A percentile compares a stretch with the other conserved stretches of the same genome.
phyloP scores from a whole-genome alignment of 2,888 invertebrate species.

The Gibbula magus region DNA sequence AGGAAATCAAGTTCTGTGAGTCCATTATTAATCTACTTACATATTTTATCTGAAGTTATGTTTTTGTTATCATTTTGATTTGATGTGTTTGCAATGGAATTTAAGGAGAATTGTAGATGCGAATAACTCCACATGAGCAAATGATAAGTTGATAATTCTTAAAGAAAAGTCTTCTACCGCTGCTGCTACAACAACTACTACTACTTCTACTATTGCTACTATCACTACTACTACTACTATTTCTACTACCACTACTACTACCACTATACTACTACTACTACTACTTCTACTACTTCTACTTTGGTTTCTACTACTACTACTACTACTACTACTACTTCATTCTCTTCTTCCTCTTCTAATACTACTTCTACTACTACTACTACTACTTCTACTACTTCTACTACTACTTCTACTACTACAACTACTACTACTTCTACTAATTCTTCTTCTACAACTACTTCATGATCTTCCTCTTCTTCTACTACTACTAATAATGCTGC shows the following conservation, averaged over 20 bases:
- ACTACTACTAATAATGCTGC: slow-evolving; percentile 24
- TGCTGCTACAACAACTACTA: no score
- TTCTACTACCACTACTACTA: slow-evolving; percentile 4
- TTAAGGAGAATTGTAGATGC: no score
- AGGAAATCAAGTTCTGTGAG: not conserved
- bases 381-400: slow-evolving; percentile 27
- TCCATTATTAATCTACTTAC: not conserved
- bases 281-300: not conserved
- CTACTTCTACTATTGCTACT: not conserved
- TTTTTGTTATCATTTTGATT: no score
- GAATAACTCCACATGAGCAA: no score
- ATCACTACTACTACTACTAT: not conserved
- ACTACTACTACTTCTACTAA: slow-evolving; percentile 23
- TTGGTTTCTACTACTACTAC: not conserved
- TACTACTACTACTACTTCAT: not conserved
- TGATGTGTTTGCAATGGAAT: no score
- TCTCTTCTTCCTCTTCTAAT: not conserved
- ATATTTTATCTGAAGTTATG: no score
- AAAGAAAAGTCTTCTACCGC: no score
- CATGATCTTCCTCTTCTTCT: not conserved
- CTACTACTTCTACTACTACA: slow-evolving; percentile 20
- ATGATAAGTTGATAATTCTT: no score
- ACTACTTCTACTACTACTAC: slow-evolving; percentile 17
- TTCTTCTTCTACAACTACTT: slow-evolving; percentile 23
- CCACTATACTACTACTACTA: slow-evolving; percentile 1